Evolutionary conservation across 2,113 vertebrate genomes (phyloP).

Genomic region (Miniopterus natalensis): DNA sequence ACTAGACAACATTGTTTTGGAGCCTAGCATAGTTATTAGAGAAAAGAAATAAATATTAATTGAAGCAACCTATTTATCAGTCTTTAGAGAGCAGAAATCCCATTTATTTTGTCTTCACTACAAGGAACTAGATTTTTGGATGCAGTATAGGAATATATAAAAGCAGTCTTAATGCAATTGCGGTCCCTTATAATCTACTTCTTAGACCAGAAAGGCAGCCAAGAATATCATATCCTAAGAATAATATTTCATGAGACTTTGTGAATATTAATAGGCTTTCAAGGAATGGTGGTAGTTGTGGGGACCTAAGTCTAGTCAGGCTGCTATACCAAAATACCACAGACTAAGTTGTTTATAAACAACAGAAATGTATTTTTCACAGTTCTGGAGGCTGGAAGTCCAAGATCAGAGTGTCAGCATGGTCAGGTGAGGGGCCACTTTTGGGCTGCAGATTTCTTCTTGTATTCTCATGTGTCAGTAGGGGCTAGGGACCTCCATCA

Average conservation of each 20-base stretch:
- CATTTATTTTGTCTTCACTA: neutral
- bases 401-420: neutral
- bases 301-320: neutral
- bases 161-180: neutral
- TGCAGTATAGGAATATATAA: neutral
- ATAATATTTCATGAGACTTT: neutral
- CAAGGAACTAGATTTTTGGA: neutral
- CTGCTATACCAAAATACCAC: neutral
- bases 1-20: neutral
- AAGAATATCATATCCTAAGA: neutral
- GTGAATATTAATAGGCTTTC: neutral
- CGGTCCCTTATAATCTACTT: neutral
- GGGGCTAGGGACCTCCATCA: neutral
- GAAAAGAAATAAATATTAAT: neutral
- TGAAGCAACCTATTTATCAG: neutral
- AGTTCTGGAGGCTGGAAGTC: neutral
- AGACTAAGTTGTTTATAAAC: neutral
- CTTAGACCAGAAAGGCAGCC: neutral
- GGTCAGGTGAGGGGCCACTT: neutral
- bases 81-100: neutral
- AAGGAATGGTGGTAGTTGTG: neutral
- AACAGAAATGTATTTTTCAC: neutral
- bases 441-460: neutral
- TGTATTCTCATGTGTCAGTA: neutral
- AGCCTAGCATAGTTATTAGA: neutral